Evolutionary conservation across 2,113 vertebrate genomes (phyloP).

Genomic region (Pionites leucogaster): DNA sequence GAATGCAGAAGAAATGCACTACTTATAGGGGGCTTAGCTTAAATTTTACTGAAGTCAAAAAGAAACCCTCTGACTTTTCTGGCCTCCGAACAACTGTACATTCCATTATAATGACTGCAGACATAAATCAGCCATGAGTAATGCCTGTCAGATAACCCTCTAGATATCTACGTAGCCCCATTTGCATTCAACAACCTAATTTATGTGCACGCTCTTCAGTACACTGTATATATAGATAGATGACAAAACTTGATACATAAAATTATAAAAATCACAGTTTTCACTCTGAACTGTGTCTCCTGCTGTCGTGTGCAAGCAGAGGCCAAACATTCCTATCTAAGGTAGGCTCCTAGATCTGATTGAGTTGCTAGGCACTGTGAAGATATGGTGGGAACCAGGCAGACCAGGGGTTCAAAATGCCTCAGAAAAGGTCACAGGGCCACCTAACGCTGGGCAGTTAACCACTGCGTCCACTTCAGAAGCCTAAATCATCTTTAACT

Average conservation of each 20-base stretch:
- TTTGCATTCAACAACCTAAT: neutral
- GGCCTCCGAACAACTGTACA: constrained; percentile 16
- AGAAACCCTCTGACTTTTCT: neutral
- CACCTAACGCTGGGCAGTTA: neutral
- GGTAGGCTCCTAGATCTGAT: neutral
- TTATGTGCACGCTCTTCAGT: neutral
- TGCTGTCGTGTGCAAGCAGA: rapidly evolving
- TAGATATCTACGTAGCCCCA: neutral
- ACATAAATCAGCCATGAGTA: constrained; percentile 24
- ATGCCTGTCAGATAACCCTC: constrained; percentile 18
- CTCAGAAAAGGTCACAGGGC: neutral
- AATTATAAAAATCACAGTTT: neutral
- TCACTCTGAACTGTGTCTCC: neutral
- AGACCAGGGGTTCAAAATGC: neutral
- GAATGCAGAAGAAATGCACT: neutral
- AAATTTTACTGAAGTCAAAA: constrained; percentile 6
- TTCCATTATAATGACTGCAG: constrained; percentile 32
- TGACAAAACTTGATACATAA: constrained; percentile 28
- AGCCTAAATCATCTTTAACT: neutral
- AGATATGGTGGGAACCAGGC: neutral
- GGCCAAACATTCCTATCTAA: constrained; percentile 14
- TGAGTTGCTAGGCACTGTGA: neutral
- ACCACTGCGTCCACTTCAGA: neutral
- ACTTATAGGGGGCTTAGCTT: neutral
- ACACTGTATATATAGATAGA: neutral